Conservation (phyloP, 2,113 vertebrate species). For the Dicerorhinus sumatrensis region DNA sequence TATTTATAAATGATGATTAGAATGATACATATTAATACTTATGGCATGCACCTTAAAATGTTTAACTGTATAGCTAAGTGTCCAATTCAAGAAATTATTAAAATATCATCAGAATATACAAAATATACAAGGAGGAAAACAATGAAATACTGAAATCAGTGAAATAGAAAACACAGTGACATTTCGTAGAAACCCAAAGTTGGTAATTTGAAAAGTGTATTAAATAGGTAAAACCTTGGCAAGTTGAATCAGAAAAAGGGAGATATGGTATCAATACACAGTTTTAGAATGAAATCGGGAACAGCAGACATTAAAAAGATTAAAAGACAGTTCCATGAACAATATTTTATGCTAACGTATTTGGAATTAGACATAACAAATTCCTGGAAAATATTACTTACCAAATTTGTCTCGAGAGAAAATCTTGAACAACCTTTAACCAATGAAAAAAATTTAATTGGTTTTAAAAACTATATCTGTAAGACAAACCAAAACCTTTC, state of each 20-base stretch:
- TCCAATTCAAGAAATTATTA: not conserved
- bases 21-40: constrained; percentile 25
- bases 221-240: not conserved
- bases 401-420: constrained; percentile 33
- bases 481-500: not conserved
- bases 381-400: not conserved
- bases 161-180: constrained; percentile 5
- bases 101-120: not conserved
- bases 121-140: not conserved
- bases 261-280: not conserved
- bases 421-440: not conserved
- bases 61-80: not conserved
- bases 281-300: not conserved
- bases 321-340: not conserved
- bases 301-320: not conserved
- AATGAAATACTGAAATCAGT: not conserved
- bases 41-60: not conserved
- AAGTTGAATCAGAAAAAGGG: not conserved
- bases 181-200: not conserved
- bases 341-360: not conserved
- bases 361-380: constrained; percentile 13
- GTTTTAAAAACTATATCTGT: not conserved
- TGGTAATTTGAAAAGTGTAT: not conserved
- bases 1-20: not conserved
- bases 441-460: constrained; percentile 22